Evolutionary conservation across 2,888 invertebrate species (phyloP).

Genomic region (Lasioglossum marginatum): DNA sequence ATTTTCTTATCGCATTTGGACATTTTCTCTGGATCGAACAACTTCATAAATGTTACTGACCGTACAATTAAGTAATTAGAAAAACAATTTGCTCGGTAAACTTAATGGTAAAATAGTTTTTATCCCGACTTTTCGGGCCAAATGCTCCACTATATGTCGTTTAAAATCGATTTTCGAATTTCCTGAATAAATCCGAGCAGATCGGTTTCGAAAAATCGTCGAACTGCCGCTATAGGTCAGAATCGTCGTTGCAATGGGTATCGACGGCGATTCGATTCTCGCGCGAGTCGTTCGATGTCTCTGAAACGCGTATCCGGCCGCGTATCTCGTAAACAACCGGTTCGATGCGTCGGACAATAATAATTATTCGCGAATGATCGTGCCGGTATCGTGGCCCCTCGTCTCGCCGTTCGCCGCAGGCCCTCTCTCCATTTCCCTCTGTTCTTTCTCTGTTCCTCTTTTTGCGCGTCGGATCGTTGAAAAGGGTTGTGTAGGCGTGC

Average conservation of each 20-base stretch:
- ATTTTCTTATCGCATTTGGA: not conserved
- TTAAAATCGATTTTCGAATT: not conserved
- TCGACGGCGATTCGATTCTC: constrained; percentile 44
- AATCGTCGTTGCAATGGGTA: not conserved
- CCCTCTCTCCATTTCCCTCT: not conserved
- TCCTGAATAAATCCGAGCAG: not conserved
- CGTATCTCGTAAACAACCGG: constrained; percentile 66
- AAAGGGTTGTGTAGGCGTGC: constrained; percentile 59
- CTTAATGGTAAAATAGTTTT: no score
- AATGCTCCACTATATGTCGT: no score
- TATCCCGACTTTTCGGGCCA: no score
- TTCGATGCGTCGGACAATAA: constrained; percentile 64
- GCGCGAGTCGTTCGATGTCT: constrained; percentile 47
- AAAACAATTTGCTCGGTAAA: not conserved
- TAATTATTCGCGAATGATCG: constrained; percentile 65
- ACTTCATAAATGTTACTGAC: not conserved
- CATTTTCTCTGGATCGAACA: not conserved
- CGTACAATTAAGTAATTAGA: not conserved
- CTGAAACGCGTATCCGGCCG: constrained; percentile 24
- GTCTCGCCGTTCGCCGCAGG: not conserved
- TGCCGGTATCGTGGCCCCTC: not conserved
- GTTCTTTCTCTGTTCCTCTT: constrained; percentile 11
- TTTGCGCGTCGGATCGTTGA: constrained; percentile 38
- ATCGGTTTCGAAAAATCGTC: constrained; percentile 20
- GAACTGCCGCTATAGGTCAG: not conserved